A percentile compares a stretch with the other conserved stretches of the same genome.
These are phyloP conservation scores for Apogon talboti DNA, from an alignment of 2,797 vertebrate genomes.

Conservation along the genomic window DNA sequence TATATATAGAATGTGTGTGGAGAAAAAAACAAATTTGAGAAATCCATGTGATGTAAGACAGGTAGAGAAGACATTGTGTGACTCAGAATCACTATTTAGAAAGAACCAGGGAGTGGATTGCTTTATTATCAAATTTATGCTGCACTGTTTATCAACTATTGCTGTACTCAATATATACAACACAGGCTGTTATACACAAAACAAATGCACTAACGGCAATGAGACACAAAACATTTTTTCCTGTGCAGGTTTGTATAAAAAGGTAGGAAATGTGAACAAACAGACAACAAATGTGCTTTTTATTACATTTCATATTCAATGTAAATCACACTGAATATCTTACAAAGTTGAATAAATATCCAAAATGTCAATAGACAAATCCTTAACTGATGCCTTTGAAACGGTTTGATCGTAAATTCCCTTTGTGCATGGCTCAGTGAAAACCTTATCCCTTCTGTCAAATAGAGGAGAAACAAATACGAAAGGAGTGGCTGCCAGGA, in stretches of 20 bases:
- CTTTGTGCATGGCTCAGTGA: background rate
- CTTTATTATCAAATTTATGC: no score
- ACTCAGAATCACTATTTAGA: no score
- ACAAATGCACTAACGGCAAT: no score
- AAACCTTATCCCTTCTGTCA: constrained; percentile 31
- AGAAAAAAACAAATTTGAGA: background rate
- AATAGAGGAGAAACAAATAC: constrained; percentile 43
- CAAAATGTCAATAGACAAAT: background rate
- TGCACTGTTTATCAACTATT: background rate
- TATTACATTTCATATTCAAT: background rate
- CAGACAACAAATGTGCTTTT: no score
- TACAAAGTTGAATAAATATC: no score
- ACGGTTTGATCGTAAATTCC: constrained; percentile 10
- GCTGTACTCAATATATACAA: no score
- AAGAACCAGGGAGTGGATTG: no score
- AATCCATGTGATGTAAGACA: background rate
- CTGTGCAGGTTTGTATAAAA: background rate
- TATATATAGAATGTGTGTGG: no score
- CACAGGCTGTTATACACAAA: no score
- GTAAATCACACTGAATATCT: background rate
- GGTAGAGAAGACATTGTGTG: background rate
- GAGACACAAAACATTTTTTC: no score
- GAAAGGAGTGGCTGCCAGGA: constrained; percentile 31
- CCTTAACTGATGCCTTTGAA: background rate
- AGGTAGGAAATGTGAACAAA: no score